Conservation (phyloP, 2,797 vertebrate genomes). For the Leptatherina wallacei region DNA sequence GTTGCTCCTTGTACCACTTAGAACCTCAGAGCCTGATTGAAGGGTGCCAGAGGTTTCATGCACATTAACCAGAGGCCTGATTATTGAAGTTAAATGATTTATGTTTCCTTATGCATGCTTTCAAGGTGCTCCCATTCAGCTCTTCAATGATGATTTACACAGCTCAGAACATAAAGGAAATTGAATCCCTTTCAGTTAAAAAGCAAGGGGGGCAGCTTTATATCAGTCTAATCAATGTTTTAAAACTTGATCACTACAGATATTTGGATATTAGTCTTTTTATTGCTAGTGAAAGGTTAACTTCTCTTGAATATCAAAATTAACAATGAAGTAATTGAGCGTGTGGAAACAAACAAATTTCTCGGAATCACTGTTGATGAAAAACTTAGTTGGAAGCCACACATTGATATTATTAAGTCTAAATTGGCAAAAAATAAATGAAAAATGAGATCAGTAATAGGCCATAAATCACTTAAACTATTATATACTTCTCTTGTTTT, state of each 20-base stretch:
- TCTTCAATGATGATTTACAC: conserved; percentile 12
- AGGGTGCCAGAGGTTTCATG: conserved; percentile 45
- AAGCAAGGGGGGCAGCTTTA: not conserved
- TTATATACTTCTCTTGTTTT: too few species aligned
- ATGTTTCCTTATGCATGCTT: conserved; percentile 18
- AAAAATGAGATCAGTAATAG: too few species aligned
- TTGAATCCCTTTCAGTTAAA: conserved; percentile 3
- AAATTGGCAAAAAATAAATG: too few species aligned
- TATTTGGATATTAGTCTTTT: not conserved
- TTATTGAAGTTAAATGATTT: conserved; percentile 46
- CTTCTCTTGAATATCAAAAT: not conserved
- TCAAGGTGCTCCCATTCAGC: conserved; percentile 29
- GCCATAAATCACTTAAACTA: too few species aligned
- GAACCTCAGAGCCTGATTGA: conserved; percentile 62
- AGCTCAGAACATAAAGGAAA: conserved; percentile 10
- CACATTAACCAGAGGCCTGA: conserved; percentile 67
- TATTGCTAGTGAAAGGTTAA: not conserved
- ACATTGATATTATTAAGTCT: too few species aligned
- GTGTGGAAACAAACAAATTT: too few species aligned
- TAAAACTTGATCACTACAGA: not conserved
- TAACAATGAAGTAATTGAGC: too few species aligned
- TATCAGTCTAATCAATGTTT: not conserved
- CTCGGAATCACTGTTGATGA: too few species aligned
- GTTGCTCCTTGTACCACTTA: conserved; percentile 45
- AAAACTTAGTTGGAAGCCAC: too few species aligned